phyloP scores from a whole-genome alignment of 2,888 invertebrate genomes.

The Colostygia pectinataria region DNA sequence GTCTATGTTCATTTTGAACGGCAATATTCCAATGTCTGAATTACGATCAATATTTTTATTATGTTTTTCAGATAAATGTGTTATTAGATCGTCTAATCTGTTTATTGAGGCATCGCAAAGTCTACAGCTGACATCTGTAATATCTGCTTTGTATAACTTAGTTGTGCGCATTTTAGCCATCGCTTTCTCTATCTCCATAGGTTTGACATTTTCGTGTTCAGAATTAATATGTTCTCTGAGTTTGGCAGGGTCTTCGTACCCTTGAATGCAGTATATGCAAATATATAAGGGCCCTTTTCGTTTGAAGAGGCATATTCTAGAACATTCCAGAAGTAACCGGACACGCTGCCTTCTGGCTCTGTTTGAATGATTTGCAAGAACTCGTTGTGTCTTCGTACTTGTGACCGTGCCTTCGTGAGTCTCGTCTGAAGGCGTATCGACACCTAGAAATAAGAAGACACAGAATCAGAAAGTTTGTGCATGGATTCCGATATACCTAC shows the following conservation, averaged over 20 bases:
- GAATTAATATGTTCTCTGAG: slow-evolving; percentile 11
- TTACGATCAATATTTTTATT: slow-evolving; percentile 14
- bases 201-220: slow-evolving; percentile 8
- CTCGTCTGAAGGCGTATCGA: slow-evolving; percentile 40
- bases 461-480: slow-evolving; percentile 4
- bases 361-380: slow-evolving; percentile 33
- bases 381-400: slow-evolving; percentile 11
- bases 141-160: slow-evolving; percentile 17
- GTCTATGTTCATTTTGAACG: slow-evolving; percentile 15
- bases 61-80: slow-evolving; percentile 19
- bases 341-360: slow-evolving; percentile 58
- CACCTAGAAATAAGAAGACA: slow-evolving; percentile 73
- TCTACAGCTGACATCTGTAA: slow-evolving; percentile 23
- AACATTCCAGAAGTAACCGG: slow-evolving; percentile 12
- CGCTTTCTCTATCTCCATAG: slow-evolving; percentile 2
- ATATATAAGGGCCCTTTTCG: slow-evolving; percentile 25
- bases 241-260: slow-evolving; percentile 37
- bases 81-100: slow-evolving; percentile 8
- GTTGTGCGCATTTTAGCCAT: not conserved
- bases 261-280: slow-evolving; percentile 46
- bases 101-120: slow-evolving; percentile 18
- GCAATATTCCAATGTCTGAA: slow-evolving; percentile 13
- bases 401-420: slow-evolving; percentile 13
- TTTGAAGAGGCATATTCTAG: slow-evolving; percentile 18
- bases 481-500: no score